Evolutionary conservation across 2,113 vertebrate species (phyloP), one percentile per base, ranked within the genome.

Genomic region (Euleptes europaea): DNA sequence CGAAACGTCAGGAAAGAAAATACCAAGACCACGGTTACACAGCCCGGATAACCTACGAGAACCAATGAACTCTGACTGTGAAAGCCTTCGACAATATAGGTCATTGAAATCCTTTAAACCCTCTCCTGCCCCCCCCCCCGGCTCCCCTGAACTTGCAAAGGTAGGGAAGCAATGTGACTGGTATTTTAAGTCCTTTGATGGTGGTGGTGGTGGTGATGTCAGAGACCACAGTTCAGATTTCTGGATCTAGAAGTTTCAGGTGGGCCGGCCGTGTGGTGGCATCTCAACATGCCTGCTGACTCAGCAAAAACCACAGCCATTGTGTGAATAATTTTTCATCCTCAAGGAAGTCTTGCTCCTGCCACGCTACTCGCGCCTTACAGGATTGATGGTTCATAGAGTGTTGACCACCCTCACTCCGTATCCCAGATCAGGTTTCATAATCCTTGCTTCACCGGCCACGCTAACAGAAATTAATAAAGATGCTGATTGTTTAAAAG

Each of bases 341-440:
- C 77, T 73, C 76, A 86, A 85, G 85, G 78, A 83, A 94, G 90
- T 87, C 57, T 74, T 89, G 91, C 89, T 82, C 76, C 35, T 60
- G 69, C 47, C 67, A 44, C 78, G 75, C 84, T 82, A 86, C 86
- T 82, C 31, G 35, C 82, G 88, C 87, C 91, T 84, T 11, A 84
- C 89, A 93, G 92, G 90, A 95, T 93, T 92, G 91, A 95, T 93
- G 89, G 69, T 71, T 92, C 70, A 35, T 0, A 15, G 14, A 14
- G 69, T 15, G 8, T 13, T 0, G 1, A 85, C 82, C 80, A 67
- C 5, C 14, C 51, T 17, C 23, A 5, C 38, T 15, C 28, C 70
- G 26, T 33, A 42, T 23, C 70, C 54, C 42, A 82, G 88, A 82
- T 83, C n/a, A 82, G 88, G 83, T 84, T 84, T 80, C 82, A 74